Conservation (phyloP, 1,140 invertebrate species). For the Bilobella aurantiaca region DNA sequence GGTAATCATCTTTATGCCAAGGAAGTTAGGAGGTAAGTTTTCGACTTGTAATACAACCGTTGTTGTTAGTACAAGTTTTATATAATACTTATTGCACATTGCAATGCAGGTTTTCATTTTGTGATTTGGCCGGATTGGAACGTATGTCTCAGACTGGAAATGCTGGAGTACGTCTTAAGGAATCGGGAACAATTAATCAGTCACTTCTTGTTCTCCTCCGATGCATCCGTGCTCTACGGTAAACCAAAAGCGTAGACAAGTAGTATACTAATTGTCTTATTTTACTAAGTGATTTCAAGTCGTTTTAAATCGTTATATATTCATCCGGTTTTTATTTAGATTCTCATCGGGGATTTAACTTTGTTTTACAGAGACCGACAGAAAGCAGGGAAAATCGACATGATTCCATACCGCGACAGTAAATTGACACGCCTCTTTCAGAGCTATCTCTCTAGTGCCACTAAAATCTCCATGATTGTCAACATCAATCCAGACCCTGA, state of each 20-base stretch:
- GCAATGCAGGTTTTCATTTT: constrained; percentile 55
- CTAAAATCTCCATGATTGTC: constrained; percentile 66
- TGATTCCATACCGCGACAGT: constrained; percentile 64
- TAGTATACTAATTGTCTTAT: no score
- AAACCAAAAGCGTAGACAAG: constrained; percentile 38
- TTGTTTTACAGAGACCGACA: constrained; percentile 40
- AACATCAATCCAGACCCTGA: constrained; percentile 60
- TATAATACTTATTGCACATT: constrained; percentile 4
- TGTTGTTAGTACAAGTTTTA: not conserved
- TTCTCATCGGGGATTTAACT: constrained; percentile 14
- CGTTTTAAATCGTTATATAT: no score
- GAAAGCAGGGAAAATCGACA: constrained; percentile 35
- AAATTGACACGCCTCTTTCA: constrained; percentile 63
- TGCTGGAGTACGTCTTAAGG: constrained; percentile 67
- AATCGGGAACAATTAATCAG: constrained; percentile 82
- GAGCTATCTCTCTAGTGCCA: constrained; percentile 52
- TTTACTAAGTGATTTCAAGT: no score
- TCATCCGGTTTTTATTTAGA: not conserved
- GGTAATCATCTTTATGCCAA: constrained; percentile 10
- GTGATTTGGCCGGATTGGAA: constrained; percentile 86
- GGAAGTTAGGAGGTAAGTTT: constrained; percentile 13
- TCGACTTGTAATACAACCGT: not conserved
- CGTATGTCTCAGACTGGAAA: constrained; percentile 73
- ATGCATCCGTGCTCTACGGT: constrained; percentile 61
- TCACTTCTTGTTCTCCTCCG: constrained; percentile 74